Base-by-base conservation (phyloP, 2,113 vertebrate genomes). In the Alethe diademata region DNA sequence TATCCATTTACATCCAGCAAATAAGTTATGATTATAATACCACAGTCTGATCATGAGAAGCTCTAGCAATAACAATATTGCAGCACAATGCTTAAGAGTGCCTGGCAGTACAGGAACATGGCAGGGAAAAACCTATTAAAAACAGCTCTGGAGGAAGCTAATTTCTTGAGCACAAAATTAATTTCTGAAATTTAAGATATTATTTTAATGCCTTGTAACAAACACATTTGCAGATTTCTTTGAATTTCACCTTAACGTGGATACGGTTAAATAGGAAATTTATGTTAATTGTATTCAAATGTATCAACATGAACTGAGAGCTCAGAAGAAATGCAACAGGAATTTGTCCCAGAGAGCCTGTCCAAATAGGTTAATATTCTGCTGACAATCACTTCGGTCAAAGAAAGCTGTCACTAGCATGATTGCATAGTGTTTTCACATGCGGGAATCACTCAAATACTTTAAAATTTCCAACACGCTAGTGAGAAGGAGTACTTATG, bases 1-100 rank as follows among this genome's bases (percentile, higher is more conserved):
- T 93, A 93, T 73, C 78, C 94, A 95, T 92, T 96, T 95, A 93
- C 88, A 94, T 74, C 75, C 85, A 93, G 94, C 38, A 95, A 95
- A 93, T 87, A 96, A 92, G 64, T 94, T 93, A 92, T 72, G 78
- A 92, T 95, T 95, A 88, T 86, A 92, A 95, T 58, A 94, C 66
- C 64, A 92, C 47, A 24, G 64, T 94, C 87, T 83, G 50, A 85
- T 90, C 74, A 66, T 11, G 62, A 90, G 84, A 93, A 70, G 47
- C 75, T 94, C 74, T 65, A 88, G 88, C 62, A 93, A 80, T 79
- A 92, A 71, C n/a, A 90, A 92, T 66, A 95, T 43, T 76, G 76
- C 72, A 80, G 76, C 93, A 78, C 20, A 62, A 58, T 40, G 25
- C 51, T 70, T 88, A 72, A 62, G 56, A 91, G 43, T 78, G 43